Evolutionary conservation across 2,797 vertebrate species (phyloP).

Genomic region (Brotula barbata): DNA sequence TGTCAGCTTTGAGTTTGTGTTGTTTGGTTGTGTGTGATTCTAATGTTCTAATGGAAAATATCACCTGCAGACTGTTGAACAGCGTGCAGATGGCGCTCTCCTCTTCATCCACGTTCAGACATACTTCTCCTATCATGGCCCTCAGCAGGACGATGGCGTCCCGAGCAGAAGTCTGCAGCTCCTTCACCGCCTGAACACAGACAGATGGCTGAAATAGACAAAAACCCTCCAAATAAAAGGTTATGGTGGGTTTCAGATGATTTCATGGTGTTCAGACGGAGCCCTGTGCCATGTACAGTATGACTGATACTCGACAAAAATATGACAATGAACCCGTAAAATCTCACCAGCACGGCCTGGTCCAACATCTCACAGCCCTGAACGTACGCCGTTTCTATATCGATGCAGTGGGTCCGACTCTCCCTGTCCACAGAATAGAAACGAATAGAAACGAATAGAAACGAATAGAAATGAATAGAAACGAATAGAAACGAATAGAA

Average conservation of each 20-base stretch:
- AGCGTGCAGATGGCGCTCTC: constrained; percentile 88
- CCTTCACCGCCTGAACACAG: constrained; percentile 70
- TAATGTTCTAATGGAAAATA: too few relatives aligned
- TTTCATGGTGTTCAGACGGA: too few relatives aligned
- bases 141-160: constrained; percentile 90
- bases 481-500: neutral
- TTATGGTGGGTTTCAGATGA: too few relatives aligned
- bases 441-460: neutral
- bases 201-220: too few relatives aligned
- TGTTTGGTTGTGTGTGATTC: neutral
- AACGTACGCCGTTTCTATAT: constrained; percentile 92
- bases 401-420: constrained; percentile 91
- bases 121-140: constrained; percentile 92
- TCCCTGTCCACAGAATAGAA: constrained; percentile 75
- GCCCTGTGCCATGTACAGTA: too few relatives aligned
- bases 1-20: too few relatives aligned
- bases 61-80: constrained; percentile 84
- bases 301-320: constrained; percentile 1
- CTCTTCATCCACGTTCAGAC: constrained; percentile 88
- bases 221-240: too few relatives aligned
- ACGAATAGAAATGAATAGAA: neutral
- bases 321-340: too few relatives aligned
- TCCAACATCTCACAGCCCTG: constrained; percentile 94
- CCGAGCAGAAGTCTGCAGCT: constrained; percentile 81
- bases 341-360: constrained; percentile 88